phyloP scores from a whole-genome alignment of 2,113 vertebrate species.

The Thamnophis sirtalis region DNA sequence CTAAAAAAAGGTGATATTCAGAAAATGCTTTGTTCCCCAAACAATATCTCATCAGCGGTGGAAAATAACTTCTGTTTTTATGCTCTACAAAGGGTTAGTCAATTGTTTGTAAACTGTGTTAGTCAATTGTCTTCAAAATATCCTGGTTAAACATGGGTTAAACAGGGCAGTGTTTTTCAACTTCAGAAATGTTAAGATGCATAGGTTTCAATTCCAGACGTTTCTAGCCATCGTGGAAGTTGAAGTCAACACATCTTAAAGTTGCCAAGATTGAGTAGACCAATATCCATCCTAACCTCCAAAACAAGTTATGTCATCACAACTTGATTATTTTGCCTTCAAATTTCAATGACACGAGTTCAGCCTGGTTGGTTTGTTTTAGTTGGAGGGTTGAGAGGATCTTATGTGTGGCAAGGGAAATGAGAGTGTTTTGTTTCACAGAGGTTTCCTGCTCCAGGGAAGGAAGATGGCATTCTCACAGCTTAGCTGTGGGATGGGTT shows the following conservation, averaged over 20 bases:
- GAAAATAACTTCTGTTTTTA: slow-evolving; percentile 25
- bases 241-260: background rate
- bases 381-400: background rate
- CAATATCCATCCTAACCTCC: background rate
- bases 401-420: background rate
- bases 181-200: background rate
- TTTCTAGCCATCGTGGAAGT: background rate
- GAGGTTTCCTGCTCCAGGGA: background rate
- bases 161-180: background rate
- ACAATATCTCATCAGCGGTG: background rate
- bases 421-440: background rate
- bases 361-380: background rate
- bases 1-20: background rate
- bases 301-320: background rate
- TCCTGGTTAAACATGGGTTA: background rate
- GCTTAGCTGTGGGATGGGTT: background rate
- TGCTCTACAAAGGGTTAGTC: slow-evolving; percentile 8
- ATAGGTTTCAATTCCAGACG: background rate
- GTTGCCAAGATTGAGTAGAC: background rate
- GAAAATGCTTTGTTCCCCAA: background rate
- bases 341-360: background rate
- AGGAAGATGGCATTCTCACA: background rate
- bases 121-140: background rate
- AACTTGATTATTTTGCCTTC: background rate
- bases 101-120: background rate